Base-by-base conservation (phyloP, 2,113 vertebrate genomes). In the Poeciliopsis retropinna region DNA sequence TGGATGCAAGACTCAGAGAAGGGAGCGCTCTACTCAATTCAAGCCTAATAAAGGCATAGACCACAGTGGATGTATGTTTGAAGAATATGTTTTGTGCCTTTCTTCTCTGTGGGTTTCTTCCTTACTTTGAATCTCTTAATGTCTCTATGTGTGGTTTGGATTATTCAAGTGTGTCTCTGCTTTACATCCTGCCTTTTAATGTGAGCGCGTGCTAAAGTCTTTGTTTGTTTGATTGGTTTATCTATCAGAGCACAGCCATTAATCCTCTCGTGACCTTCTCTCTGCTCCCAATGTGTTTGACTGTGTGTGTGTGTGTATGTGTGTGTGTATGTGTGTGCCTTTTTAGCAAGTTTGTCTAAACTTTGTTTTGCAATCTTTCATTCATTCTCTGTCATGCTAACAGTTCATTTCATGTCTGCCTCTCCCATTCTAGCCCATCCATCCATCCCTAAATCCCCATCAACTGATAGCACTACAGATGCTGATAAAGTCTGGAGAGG, bases 221-320 rank as follows among this genome's bases (percentile, higher is more conserved):
- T 87, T 88, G 81, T 90, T 90, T 93, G 85, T 92, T 92, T 91
- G 87, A 90, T 91, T 90, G 86, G 84, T 89, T 89, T 90, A 92
- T 93, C 92, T 92, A 88, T 88, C 87, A 81, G 90, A 82, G 79
- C 86, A 71, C 88, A 93, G 92, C 83, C 87, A 90, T 89, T 93
- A 92, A 93, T 93, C 90, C 91, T 88, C 80, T 37, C 67, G 70
- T 89, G 91, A 91, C 91, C 89, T 93, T 92, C 88, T 83, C 75
- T 72, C 67, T 76, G 73, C 80, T 87, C 82, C 79, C 63, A 25
- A 31, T 30, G 60, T 75, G 77, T 73, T 22, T 73, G 60, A 80
- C 39, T 78, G 29, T 64, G 75, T 60, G 51, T 79, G 41, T 17
- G 44, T 3, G 22, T 79, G 41, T 17, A 17, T 3, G 22, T 27